Conservation (phyloP, 2,797 vertebrate genomes). For the Huso huso region DNA sequence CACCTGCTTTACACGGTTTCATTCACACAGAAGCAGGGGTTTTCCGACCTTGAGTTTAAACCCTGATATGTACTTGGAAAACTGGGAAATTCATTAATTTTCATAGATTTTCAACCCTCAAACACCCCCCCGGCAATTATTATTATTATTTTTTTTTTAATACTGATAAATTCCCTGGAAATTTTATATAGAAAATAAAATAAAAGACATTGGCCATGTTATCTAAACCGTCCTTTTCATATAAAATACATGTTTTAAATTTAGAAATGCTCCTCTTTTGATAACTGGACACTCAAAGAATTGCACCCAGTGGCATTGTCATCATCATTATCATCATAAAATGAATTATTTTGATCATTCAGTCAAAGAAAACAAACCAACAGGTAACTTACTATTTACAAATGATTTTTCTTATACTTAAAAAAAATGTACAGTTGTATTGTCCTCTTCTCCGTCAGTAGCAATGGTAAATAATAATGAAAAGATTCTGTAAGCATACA, state of each 20-base stretch:
- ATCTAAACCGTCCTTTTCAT: neutral
- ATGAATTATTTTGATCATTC: conserved; percentile 51
- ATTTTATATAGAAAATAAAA: conserved; percentile 39
- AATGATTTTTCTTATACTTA: conserved; percentile 62
- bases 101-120: too few relatives aligned
- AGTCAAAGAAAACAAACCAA: conserved; percentile 52
- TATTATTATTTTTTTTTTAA: too few relatives aligned
- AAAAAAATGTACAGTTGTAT: conserved; percentile 56
- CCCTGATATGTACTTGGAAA: too few relatives aligned
- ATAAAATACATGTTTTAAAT: neutral
- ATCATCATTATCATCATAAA: conserved; percentile 69
- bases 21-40: too few relatives aligned
- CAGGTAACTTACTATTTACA: conserved; percentile 76
- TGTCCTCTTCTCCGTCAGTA: conserved; percentile 29
- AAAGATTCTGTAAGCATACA: conserved; percentile 30
- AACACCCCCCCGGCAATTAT: too few relatives aligned
- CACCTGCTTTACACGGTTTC: too few relatives aligned
- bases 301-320: conserved; percentile 25
- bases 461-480: conserved; percentile 48
- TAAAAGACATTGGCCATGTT: conserved; percentile 7
- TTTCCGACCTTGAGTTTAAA: too few relatives aligned
- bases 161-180: too few relatives aligned
- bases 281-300: conserved; percentile 31
- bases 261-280: conserved; percentile 17
- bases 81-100: too few relatives aligned